Base-by-base conservation (phyloP, 2,797 vertebrate genomes). In the Synaphobranchus kaupii region DNA sequence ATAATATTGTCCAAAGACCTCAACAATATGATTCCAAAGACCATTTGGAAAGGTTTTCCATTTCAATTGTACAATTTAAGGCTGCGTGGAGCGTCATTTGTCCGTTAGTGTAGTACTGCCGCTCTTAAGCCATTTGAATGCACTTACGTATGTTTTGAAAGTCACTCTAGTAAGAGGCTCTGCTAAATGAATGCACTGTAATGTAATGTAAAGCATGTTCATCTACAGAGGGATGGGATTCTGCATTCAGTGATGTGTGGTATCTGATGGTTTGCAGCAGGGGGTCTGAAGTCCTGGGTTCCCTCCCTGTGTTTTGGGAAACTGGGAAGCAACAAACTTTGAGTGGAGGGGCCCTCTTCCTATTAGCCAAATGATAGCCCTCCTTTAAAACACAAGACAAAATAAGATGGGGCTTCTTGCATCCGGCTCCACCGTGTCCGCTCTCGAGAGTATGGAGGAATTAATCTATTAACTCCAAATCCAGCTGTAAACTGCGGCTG, bases 261-360 rank as follows among this genome's bases (percentile, higher is more conserved):
- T 22, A 44, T 78, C 78, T 50, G 78, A 50, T 3, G 8, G 22
- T 9, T 22, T n/a, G 25, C 20, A 81, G 47, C 44, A 78, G 22
- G 47, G 78, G 22, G 44, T 81, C 78, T 50, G 44, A 48, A 81
- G 78, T 48, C 39, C 39, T 47, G 76, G 1, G 76, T 81, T 81
- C 47, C 78, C 78, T 10, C 78, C 78, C 47, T 81, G 47, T 81
- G 78, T 50, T 81, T 50, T 81, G 44, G 22, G 25, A 81, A 48
- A 81, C 20, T 81, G 78, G 78, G 28, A 50, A 25, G 47, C 22
- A 81, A 81, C 44, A 50, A 81, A 50, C 78, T 81, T n/a, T 50
- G 20, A 25, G 44, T 50, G 25, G 47, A 50, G 22, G n/a, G 25
- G 47, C 44, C 9, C 22, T n/a, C 44, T 50, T 12, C 44, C 44